A percentile compares a stretch with the other conserved stretches of the same genome.
phyloP scores from a whole-genome alignment of 1,140 invertebrate species.

The Cryptotermes secundus region DNA sequence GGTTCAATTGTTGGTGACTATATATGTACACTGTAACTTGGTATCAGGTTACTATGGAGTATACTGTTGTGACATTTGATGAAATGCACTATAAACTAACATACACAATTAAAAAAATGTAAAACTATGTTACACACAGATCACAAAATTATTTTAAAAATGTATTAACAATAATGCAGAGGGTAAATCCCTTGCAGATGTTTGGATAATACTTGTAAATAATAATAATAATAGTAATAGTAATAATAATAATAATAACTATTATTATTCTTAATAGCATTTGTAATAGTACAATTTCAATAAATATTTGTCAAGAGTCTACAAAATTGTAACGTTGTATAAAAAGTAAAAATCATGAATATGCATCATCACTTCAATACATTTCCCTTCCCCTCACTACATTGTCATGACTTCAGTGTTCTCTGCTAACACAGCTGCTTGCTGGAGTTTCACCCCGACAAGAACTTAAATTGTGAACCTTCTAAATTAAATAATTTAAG shows the following conservation, averaged over 20 bases:
- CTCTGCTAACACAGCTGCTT: not conserved
- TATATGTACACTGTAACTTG: not conserved
- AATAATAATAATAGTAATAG: not conserved
- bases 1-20: not conserved
- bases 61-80: slow-evolving; percentile 13
- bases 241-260: not conserved
- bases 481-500: not conserved
- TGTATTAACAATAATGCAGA: not conserved
- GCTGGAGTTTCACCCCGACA: not conserved
- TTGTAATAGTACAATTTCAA: not conserved
- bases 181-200: not conserved
- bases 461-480: not conserved
- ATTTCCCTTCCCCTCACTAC: not conserved
- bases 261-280: not conserved
- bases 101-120: not conserved
- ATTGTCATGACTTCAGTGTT: not conserved
- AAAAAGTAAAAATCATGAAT: slow-evolving; percentile 2
- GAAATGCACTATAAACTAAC: slow-evolving; percentile 10
- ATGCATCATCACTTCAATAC: not conserved
- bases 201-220: slow-evolving; percentile 17
- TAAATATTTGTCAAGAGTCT: slow-evolving; percentile 1
- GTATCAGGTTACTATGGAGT: not conserved
- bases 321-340: not conserved
- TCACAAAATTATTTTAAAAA: not conserved
- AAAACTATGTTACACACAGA: slow-evolving; percentile 20